These are phyloP conservation scores for Uloborus plumipes DNA, from an alignment of 2,888 invertebrate species.

Conservation along the genomic window DNA sequence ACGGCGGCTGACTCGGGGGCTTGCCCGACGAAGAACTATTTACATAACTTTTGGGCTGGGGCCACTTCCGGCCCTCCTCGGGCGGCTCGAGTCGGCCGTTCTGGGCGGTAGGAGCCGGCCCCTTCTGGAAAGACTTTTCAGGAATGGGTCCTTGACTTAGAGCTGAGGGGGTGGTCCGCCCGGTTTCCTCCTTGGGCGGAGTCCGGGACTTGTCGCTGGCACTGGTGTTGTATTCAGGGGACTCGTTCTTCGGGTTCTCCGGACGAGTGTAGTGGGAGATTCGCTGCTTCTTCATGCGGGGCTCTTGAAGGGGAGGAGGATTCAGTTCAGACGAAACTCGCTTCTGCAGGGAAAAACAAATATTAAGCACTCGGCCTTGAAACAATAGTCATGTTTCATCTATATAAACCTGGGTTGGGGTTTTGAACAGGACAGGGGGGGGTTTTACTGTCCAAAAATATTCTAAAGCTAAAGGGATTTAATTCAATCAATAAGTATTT, in stretches of 20 bases:
- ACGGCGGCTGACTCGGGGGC: slow-evolving; percentile 37
- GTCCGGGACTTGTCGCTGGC: slow-evolving; percentile 8
- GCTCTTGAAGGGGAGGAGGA: slow-evolving; percentile 74
- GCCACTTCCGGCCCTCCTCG: background rate
- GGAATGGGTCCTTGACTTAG: slow-evolving; percentile 10
- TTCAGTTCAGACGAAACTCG: slow-evolving; percentile 21
- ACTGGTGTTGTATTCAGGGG: slow-evolving; percentile 10
- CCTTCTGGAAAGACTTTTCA: slow-evolving; percentile 23
- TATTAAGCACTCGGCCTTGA: background rate
- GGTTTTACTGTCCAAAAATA: too few species aligned
- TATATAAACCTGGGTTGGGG: too few species aligned
- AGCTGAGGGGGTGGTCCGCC: slow-evolving; percentile 6
- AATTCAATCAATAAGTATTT: too few species aligned
- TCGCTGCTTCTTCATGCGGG: slow-evolving; percentile 83
- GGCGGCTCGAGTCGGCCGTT: slow-evolving; percentile 4
- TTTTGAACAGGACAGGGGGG: too few species aligned
- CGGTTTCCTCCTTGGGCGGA: slow-evolving; percentile 10
- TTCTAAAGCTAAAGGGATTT: too few species aligned
- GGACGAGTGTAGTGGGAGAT: slow-evolving; percentile 82
- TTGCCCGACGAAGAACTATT: slow-evolving; percentile 27
- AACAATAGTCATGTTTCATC: background rate
- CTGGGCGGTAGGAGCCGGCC: background rate
- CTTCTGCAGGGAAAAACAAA: slow-evolving; percentile 22
- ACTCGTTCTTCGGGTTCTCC: slow-evolving; percentile 7
- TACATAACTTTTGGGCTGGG: slow-evolving; percentile 21